These are phyloP conservation scores for Actenoides lindsayi DNA, from an alignment of 2,113 vertebrate species.

Conservation along the genomic window DNA sequence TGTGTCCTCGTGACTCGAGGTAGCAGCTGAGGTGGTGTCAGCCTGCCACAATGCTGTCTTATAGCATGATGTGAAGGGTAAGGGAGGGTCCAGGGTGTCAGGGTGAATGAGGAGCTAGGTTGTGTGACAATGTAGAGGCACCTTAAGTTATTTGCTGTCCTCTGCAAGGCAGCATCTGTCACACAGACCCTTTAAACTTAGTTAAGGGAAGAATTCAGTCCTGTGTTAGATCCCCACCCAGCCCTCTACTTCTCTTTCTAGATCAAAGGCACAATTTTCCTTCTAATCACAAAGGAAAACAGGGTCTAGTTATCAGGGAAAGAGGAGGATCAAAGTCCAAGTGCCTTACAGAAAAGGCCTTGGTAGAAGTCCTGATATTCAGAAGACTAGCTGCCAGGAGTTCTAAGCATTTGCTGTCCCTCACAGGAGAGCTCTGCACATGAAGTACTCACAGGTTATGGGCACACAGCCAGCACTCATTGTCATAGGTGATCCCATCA, in stretches of 20 bases:
- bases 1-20: neutral
- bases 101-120: neutral
- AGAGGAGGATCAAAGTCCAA: neutral
- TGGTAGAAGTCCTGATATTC: neutral
- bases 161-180: neutral
- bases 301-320: neutral
- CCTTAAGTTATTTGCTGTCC: neutral
- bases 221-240: neutral
- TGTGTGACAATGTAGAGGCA: neutral
- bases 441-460: neutral
- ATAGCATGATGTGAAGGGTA: neutral
- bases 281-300: neutral
- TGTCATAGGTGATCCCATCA: neutral
- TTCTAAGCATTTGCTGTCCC: fast-evolving
- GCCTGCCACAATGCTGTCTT: neutral
- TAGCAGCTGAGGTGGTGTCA: neutral
- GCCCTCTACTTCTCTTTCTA: neutral
- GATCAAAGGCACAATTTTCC: neutral
- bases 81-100: neutral
- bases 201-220: neutral
- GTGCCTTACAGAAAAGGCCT: neutral
- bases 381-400: neutral
- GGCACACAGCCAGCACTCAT: slow-evolving; percentile 27
- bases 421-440: neutral
- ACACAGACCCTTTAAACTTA: neutral